Conservation (phyloP, 2,113 vertebrate species). For the Ursus arctos region DNA sequence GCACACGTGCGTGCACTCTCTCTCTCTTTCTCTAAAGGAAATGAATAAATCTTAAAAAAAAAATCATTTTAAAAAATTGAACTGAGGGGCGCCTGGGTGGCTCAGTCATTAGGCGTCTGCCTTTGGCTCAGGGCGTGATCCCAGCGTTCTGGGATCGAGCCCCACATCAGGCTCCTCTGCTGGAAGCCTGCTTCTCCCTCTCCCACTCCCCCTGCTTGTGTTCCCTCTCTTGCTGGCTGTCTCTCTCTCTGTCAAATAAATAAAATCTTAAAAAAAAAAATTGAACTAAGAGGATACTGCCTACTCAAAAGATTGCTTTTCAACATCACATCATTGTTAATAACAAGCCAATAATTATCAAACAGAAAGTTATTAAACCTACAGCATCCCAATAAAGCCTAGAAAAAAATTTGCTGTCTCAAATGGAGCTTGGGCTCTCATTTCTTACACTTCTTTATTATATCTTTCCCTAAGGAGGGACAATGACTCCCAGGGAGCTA, state of each 20-base stretch:
- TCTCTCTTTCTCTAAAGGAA: background rate
- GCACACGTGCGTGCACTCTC: background rate
- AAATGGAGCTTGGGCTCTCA: background rate
- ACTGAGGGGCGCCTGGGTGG: too few relatives aligned
- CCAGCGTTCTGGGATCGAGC: too few relatives aligned
- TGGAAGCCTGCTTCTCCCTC: too few relatives aligned
- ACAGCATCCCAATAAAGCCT: background rate
- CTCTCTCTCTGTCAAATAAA: too few relatives aligned
- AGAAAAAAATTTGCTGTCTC: slow-evolving; percentile 44
- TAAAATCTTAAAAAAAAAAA: background rate
- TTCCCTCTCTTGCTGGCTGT: too few relatives aligned
- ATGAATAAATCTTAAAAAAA: background rate
- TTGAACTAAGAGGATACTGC: slow-evolving; percentile 41
- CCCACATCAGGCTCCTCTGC: too few relatives aligned
- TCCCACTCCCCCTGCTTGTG: too few relatives aligned
- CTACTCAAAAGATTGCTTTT: slow-evolving; percentile 25
- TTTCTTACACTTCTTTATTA: background rate
- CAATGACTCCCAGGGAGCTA: background rate
- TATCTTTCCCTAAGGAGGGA: background rate
- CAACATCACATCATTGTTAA: background rate
- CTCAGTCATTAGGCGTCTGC: too few relatives aligned
- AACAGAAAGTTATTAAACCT: slow-evolving; percentile 26
- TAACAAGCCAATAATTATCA: slow-evolving; percentile 46
- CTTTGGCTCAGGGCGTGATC: too few relatives aligned
- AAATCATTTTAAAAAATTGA: background rate